Percentiles rank a stretch among this genome's conserved stretches.
Evolutionary conservation across 1,140 invertebrate genomes (phyloP).

Genomic region (Bombus superbus): DNA sequence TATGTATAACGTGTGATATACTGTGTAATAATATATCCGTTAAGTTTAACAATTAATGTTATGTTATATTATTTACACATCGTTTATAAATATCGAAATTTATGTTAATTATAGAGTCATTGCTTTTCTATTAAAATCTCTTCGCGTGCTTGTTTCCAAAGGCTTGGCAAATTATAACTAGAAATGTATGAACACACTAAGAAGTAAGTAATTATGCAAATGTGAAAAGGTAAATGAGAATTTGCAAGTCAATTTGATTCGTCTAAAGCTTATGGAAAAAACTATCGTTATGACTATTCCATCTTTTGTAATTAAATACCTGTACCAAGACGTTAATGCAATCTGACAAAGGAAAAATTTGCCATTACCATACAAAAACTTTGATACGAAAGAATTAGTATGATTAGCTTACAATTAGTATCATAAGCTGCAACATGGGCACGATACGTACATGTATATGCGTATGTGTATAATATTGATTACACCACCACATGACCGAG

Average conservation of each 20-base stretch:
- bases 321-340: neutral
- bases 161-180: neutral
- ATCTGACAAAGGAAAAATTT: neutral
- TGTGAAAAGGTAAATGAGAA: neutral
- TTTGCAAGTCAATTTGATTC: neutral
- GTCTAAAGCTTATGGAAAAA: neutral
- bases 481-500: conserved; percentile 23
- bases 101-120: conserved; percentile 10
- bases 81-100: conserved; percentile 6
- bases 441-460: conserved; percentile 32
- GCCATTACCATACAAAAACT: neutral
- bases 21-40: neutral
- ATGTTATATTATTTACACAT: conserved; percentile 27
- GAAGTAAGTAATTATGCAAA: neutral
- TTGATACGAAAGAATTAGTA: neutral
- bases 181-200: neutral
- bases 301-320: neutral
- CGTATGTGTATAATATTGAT: conserved; percentile 7
- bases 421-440: neutral
- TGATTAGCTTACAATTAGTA: neutral
- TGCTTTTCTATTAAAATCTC: conserved; percentile 28
- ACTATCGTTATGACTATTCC: neutral
- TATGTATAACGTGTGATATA: conserved; percentile 8
- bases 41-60: conserved; percentile 6
- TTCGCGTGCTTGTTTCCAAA: conserved; percentile 39